Conservation (phyloP, 2,113 vertebrate genomes). For the Shinisaurus crocodilurus region DNA sequence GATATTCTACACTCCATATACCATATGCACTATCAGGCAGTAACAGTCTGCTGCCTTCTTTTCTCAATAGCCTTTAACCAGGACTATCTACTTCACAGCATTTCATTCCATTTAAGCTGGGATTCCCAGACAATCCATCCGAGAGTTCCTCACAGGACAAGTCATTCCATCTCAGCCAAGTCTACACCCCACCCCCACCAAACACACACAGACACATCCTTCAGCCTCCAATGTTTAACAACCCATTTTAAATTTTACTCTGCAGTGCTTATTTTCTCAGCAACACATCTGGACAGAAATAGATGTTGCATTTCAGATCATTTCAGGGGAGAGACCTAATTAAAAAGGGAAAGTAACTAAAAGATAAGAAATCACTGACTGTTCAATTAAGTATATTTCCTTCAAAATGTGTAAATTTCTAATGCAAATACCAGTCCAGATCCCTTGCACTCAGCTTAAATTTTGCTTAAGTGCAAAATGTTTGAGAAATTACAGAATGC, state of each 20-base stretch:
- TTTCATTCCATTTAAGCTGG: conserved; percentile 47
- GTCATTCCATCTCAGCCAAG: conserved; percentile 50
- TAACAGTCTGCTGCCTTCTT: conserved; percentile 38
- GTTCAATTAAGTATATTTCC: conserved; percentile 48
- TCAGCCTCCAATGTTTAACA: conserved; percentile 49
- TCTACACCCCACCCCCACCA: conserved; percentile 42
- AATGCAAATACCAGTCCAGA: conserved; percentile 25
- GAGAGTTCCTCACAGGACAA: conserved; percentile 49
- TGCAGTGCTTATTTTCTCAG: conserved; percentile 41
- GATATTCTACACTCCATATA: accelerated
- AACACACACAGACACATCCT: too few relatives aligned
- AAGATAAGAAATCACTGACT: conserved; percentile 41
- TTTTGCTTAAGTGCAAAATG: neutral
- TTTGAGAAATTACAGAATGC: accelerated
- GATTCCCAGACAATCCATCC: conserved; percentile 60
- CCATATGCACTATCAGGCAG: conserved; percentile 24
- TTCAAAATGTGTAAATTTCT: neutral
- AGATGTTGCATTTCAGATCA: conserved; percentile 50
- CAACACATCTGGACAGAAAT: conserved; percentile 33
- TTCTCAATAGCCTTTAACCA: conserved; percentile 58
- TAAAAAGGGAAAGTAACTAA: conserved; percentile 40
- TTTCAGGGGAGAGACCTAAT: conserved; percentile 58
- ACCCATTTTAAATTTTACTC: conserved; percentile 48
- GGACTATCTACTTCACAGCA: conserved; percentile 45
- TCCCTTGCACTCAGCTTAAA: conserved; percentile 6